Base-by-base conservation (phyloP, 2,113 vertebrate species). In the Rhea pennata region DNA sequence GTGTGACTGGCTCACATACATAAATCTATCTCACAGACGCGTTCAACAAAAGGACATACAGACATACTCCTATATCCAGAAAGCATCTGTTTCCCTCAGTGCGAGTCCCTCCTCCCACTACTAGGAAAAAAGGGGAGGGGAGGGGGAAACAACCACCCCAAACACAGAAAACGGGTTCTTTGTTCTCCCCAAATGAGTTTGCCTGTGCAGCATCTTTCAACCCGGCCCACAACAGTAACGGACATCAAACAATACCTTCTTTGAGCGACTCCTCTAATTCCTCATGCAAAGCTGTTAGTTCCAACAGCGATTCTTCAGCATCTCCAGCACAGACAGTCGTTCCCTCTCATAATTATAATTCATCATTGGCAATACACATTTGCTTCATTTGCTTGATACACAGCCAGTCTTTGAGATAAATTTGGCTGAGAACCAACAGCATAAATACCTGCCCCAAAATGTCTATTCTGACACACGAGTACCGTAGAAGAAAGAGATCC, bases 191-290 rank as follows among this genome's bases (percentile, higher is more conserved):
- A 84, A 71, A 92, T 23, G 87, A 62, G 6, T 80, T 46, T 80
- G 40, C 44, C 75, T 85, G 17, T 6, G 19, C 21, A 76, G 67
- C 46, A 59, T 66, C 46, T 86, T 95, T 86, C 79, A 93, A 14
- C 59, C 31, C 72, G 88, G 59, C 10, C 22, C 22, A 61, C 69
- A 79, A 48, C 15, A 84, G 74, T 16, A 85, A 87, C 0, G 0
- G 59, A 83, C 70, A 92, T 77, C 64, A 92, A 94, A 95, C 94
- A 96, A 78, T 94, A 90, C 65, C 69, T 81, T 88, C 79, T 92
- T 94, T 94, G 91, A 95, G 23, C 76, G 65, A n/a, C 27, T 74
- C 61, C 86, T 74, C 46, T 42, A 92, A 21, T 26, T 78, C 51
- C 88, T 24, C 22, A 59, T 67, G 82, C 80, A 88, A 86, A 92